Percentiles rank a stretch among this genome's conserved stretches.
Evolutionary conservation across 1,140 invertebrate species (phyloP).

Genomic region (Acromyrmex heyeri): DNA sequence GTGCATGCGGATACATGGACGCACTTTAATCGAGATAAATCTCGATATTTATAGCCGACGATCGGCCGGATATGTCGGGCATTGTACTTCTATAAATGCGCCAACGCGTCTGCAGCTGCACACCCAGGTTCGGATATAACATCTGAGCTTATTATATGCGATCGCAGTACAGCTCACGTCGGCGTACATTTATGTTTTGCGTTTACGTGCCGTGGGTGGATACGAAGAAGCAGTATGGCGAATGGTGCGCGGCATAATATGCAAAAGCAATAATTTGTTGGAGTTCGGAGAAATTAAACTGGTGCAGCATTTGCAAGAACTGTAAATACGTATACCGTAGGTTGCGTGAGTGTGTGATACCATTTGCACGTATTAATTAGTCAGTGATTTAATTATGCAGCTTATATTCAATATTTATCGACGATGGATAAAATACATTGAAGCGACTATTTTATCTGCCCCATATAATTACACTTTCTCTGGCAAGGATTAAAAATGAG

Average conservation of each 20-base stretch:
- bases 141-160: slow-evolving; percentile 71
- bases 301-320: slow-evolving; percentile 5
- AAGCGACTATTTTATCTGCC: not conserved
- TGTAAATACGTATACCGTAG: not conserved
- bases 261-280: slow-evolving; percentile 50
- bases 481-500: not conserved
- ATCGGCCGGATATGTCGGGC: slow-evolving; percentile 71
- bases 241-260: slow-evolving; percentile 7
- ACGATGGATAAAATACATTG: not conserved
- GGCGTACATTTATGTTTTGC: slow-evolving; percentile 66
- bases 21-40: slow-evolving; percentile 78
- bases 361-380: slow-evolving; percentile 44
- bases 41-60: slow-evolving; percentile 77
- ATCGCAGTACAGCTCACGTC: slow-evolving; percentile 58
- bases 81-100: slow-evolving; percentile 73
- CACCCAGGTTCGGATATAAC: slow-evolving; percentile 64
- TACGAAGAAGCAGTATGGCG: slow-evolving; percentile 41
- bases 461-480: not conserved
- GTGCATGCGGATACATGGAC: slow-evolving; percentile 43
- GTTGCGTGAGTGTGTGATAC: not conserved
- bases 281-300: slow-evolving; percentile 46
- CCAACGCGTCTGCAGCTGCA: slow-evolving; percentile 70
- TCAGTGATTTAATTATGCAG: slow-evolving; percentile 23
- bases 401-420: slow-evolving; percentile 1
- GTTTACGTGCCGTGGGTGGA: slow-evolving; percentile 51